Base-by-base conservation (phyloP, 1,140 invertebrate genomes). In the Anastrepha obliqua region DNA sequence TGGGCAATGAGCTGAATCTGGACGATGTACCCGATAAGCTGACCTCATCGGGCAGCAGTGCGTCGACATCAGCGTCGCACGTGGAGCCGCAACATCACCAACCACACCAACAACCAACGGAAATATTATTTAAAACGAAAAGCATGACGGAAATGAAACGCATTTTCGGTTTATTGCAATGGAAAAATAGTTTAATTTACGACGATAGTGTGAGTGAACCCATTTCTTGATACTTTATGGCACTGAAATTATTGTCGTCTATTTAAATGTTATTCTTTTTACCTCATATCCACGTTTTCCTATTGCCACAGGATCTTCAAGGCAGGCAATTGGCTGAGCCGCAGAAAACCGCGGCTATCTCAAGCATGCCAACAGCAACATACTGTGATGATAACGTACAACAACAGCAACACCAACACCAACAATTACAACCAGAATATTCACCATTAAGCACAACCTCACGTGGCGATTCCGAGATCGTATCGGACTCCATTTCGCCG, bases 401-500 rank as follows among this genome's bases (percentile, higher is more conserved):
- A 91, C 92, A 60, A 92, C 91, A 85, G 20, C 62, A 64, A 87
- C 42, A 89, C 89, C 59, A 85, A 87, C 81, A 90, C 78, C 87
- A 62, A 67, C 89, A 74, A 74, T 87, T 87, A 89, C 89, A 70
- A 89, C 88, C 47, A 4, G 92, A 93, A 59, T 91, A 91, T 67
- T 93, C 92, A 0, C 92, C 92, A 0, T 15, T 92, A 47, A 93
- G 92, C 87, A 91, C 91, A 3, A 91, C 91, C 58, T 89, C 87
- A 64, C 91, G 91, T 9, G 89, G 91, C 58, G 90, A 13, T 55
- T 47, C 89, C 9, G 90, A 90, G 17, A 89, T 90, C 2, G 29
- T 89, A 15, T 89, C 90, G 9, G 94, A 96, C 87, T 96, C 96
- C 7, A 96, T 96, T 90, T 96, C 96, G 13, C 95, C 95, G 2